phyloP scores from a whole-genome alignment of 2,888 invertebrate genomes.

The Aleiodes alternator region DNA sequence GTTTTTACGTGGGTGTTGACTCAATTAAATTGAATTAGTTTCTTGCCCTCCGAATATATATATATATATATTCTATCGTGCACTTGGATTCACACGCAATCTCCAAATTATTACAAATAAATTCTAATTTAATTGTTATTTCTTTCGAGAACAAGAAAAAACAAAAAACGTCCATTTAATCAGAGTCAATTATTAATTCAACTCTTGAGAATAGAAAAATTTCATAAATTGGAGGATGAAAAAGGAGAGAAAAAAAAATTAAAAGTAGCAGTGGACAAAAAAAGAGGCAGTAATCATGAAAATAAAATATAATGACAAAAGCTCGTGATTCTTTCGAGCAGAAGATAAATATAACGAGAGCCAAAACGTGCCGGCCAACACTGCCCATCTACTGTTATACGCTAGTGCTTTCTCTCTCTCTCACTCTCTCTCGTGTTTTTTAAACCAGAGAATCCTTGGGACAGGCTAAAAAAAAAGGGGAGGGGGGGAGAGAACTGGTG shows the following conservation, averaged over 20 bases:
- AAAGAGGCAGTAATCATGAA: neutral
- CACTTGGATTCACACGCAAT: slow-evolving; percentile 33
- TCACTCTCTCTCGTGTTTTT: slow-evolving; percentile 9
- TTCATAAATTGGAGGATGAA: no score
- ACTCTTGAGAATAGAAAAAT: no score
- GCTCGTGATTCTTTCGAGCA: slow-evolving; percentile 71
- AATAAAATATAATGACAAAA: neutral
- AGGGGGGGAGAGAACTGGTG: slow-evolving; percentile 56
- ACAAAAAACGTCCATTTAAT: neutral
- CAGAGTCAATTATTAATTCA: neutral
- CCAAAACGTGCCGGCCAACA: neutral
- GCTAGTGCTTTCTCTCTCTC: neutral
- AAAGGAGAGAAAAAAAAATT: neutral
- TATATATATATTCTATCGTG: slow-evolving; percentile 22
- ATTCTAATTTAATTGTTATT: neutral
- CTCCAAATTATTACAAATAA: slow-evolving; percentile 1
- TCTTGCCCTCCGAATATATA: slow-evolving; percentile 24
- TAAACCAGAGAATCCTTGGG: slow-evolving; percentile 9
- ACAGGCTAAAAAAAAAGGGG: neutral
- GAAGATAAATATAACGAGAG: slow-evolving; percentile 73
- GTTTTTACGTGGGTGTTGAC: slow-evolving; percentile 37
- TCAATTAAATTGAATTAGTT: slow-evolving; percentile 53
- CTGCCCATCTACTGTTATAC: slow-evolving; percentile 3
- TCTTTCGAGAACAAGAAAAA: no score
- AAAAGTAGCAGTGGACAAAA: no score